Percentiles rank a stretch among this genome's conserved stretches.
Evolutionary conservation across 2,113 vertebrate genomes (phyloP).

Genomic region (Pimephales promelas): DNA sequence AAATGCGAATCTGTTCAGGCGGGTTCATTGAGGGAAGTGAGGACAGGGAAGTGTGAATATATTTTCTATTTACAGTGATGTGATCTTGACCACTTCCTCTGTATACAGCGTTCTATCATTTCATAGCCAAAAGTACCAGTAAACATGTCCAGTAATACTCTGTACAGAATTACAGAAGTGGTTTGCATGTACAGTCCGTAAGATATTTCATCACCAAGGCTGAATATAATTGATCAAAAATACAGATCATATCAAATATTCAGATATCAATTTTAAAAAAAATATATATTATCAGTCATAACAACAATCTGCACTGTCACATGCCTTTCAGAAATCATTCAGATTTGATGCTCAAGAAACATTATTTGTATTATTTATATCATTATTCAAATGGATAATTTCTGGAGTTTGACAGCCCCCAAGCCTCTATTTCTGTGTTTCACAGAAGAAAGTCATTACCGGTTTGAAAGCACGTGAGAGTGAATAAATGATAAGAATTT

Average conservation of each 20-base stretch:
- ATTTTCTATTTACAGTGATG: slow-evolving; percentile 20
- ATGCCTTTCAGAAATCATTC: not conserved
- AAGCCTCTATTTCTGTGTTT: not conserved
- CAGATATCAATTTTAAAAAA: no score
- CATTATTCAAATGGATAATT: no score
- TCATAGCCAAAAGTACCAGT: not conserved
- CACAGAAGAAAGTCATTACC: not conserved
- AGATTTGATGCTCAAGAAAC: not conserved
- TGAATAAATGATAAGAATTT: not conserved
- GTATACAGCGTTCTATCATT: not conserved
- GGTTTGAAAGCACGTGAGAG: not conserved
- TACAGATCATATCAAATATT: no score
- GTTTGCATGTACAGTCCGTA: not conserved
- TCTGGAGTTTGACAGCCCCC: not conserved
- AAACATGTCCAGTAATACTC: not conserved
- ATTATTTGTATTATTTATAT: not conserved
- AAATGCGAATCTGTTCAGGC: not conserved
- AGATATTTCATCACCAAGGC: not conserved
- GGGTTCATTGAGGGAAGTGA: not conserved
- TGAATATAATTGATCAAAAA: not conserved
- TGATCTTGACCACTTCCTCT: not conserved
- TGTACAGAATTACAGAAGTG: not conserved
- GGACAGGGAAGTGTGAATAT: slow-evolving; percentile 21
- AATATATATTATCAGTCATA: not conserved
- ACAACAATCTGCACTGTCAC: no score